Conservation (phyloP, 2,888 invertebrate species). For the Deroplatys truncata region DNA sequence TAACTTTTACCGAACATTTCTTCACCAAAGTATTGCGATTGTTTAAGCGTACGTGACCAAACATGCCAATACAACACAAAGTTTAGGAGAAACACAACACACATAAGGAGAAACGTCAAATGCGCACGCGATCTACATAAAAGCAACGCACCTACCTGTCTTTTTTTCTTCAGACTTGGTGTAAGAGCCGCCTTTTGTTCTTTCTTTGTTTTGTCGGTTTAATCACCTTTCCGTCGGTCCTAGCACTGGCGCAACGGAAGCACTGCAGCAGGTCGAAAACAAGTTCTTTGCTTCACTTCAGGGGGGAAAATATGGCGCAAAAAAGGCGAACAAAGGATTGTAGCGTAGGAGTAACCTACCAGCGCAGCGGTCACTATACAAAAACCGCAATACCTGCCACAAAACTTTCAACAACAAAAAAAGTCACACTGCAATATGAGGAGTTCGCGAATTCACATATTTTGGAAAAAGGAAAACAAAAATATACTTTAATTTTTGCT, state of each 20-base stretch:
- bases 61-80: no score
- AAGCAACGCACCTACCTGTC: not conserved
- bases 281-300: not conserved
- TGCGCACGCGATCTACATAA: not conserved
- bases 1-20: no score
- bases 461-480: not conserved
- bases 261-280: not conserved
- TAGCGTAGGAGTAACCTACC: not conserved
- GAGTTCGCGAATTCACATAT: not conserved
- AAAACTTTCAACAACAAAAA: not conserved
- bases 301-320: not conserved
- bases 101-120: not conserved
- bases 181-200: not conserved
- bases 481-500: not conserved
- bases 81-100: not conserved
- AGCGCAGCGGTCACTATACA: not conserved
- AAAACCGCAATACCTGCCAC: not conserved
- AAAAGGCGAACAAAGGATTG: conserved; percentile 6
- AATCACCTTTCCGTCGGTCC: not conserved
- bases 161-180: not conserved
- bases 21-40: no score
- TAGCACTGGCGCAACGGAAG: not conserved
- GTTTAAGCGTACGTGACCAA: no score
- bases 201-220: not conserved
- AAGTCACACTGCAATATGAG: not conserved